Conservation (phyloP, 2,797 vertebrate genomes). For the Peromyscus attwateri region DNA sequence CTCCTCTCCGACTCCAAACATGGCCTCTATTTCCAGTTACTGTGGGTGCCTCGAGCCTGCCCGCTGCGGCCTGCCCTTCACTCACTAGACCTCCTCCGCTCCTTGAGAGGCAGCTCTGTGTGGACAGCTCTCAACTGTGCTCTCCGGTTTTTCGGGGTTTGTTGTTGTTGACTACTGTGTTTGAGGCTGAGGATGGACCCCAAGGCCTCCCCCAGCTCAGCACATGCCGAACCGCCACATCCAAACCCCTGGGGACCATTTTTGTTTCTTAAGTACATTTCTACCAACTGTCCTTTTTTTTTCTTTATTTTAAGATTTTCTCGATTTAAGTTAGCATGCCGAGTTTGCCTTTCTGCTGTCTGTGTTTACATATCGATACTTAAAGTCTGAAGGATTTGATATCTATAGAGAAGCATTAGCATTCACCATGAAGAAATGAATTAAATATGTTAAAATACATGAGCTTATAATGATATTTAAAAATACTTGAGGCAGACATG, state of each 20-base stretch:
- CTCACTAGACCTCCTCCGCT: not conserved
- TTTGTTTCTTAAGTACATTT: not conserved
- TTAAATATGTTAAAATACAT: constrained; percentile 1
- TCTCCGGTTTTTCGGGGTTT: not conserved
- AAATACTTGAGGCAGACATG: not conserved
- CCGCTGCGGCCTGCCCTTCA: not conserved
- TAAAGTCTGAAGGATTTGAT: not conserved
- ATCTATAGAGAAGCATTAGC: not conserved
- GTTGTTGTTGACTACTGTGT: not conserved
- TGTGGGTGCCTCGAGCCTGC: not conserved
- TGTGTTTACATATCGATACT: not conserved
- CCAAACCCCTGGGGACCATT: not conserved
- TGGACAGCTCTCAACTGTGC: too few relatives aligned
- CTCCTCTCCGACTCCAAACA: not conserved
- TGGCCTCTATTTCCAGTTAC: not conserved
- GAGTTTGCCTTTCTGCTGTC: not conserved
- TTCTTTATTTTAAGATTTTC: constrained; percentile 2
- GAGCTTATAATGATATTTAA: constrained; percentile 30
- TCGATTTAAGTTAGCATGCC: not conserved
- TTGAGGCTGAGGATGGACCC: not conserved
- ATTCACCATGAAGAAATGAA: constrained; percentile 15
- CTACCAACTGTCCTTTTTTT: not conserved
- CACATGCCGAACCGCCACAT: not conserved
- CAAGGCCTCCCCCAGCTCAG: not conserved
- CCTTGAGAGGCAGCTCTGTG: not conserved